Evolutionary conservation across 1,140 invertebrate genomes (phyloP), one percentile per base, ranked within the genome.

Genomic region (Calephelis nemesis): DNA sequence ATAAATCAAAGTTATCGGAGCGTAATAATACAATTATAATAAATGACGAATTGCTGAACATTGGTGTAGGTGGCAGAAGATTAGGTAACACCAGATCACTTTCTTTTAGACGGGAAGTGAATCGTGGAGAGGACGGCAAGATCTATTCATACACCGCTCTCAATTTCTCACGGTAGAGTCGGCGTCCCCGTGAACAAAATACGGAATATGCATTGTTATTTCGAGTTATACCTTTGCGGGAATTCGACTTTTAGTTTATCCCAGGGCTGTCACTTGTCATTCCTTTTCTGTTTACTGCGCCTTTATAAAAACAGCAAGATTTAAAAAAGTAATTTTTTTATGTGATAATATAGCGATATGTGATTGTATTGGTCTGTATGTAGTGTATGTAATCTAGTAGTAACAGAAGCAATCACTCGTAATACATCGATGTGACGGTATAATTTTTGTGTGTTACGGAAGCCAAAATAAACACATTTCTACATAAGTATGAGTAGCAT

Each of bases 71-170:
- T 63, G 69, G 77, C 71, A 76, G 8, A 45, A 9, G 82, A 83
- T 85, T 83, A 88, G 81, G 78, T 81, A 79, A 86, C 78, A 84
- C 78, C 74, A 58, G 69, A 84, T 88, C 82, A 79, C 80, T 86
- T 86, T 86, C 84, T 85, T 87, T 85, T 83, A 74, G 71, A 64
- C 74, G 74, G 65, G 63, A 63, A 71, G 69, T 69, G 72, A 76
- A 65, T 77, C 73, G 42, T 45, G 42, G 42, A 7, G 42, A 45
- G 8, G 67, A 70, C 47, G 72, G 72, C 70, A 72, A 74, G 76
- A 74, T 78, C 73, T 74, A 79, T 82, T 79, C 75, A 76, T 60
- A n/a, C 54, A 30, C 64, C 72, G 82, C 77, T 84, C 79, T 80
- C 77, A 74, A 78, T 84, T 87, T 85, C 82, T 84, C 83, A 85